Percentiles rank a stretch among this genome's conserved stretches.
These are phyloP conservation scores for Sesamia inferens DNA, from an alignment of 2,888 invertebrate species.

Conservation along the genomic window DNA sequence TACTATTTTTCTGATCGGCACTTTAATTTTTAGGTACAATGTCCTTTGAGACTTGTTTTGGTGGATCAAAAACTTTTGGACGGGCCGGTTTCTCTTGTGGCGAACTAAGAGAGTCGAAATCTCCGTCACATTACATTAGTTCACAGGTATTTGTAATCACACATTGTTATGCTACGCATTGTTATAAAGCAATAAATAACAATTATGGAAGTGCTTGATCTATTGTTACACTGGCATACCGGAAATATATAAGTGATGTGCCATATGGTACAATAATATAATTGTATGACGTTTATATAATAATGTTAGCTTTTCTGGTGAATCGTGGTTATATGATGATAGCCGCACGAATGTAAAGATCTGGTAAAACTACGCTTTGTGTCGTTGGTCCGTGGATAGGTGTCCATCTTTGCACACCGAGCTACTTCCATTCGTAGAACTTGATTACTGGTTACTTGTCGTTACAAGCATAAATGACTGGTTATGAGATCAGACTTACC, in stretches of 20 bases:
- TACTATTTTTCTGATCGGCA: too few species aligned
- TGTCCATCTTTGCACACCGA: neutral
- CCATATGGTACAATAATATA: neutral
- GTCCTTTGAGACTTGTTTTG: too few species aligned
- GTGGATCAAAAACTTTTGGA: too few species aligned
- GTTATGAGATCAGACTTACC: neutral
- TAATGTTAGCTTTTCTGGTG: neutral
- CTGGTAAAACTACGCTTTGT: neutral
- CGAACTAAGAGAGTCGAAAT: too few species aligned
- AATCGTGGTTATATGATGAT: neutral
- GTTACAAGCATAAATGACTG: neutral
- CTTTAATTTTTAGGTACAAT: too few species aligned
- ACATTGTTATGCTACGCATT: neutral
- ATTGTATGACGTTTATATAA: neutral
- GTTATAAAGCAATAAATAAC: slow-evolving; percentile 8
- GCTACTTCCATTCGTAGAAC: neutral
- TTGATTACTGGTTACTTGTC: neutral
- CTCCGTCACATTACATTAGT: neutral
- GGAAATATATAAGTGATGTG: slow-evolving; percentile 9
- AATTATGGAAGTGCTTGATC: neutral
- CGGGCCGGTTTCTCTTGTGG: too few species aligned
- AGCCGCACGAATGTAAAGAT: neutral
- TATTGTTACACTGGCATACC: slow-evolving; percentile 12
- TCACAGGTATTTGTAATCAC: neutral
- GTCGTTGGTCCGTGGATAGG: neutral